phyloP scores from a whole-genome alignment of 2,113 vertebrate species.

The Equus przewalskii region DNA sequence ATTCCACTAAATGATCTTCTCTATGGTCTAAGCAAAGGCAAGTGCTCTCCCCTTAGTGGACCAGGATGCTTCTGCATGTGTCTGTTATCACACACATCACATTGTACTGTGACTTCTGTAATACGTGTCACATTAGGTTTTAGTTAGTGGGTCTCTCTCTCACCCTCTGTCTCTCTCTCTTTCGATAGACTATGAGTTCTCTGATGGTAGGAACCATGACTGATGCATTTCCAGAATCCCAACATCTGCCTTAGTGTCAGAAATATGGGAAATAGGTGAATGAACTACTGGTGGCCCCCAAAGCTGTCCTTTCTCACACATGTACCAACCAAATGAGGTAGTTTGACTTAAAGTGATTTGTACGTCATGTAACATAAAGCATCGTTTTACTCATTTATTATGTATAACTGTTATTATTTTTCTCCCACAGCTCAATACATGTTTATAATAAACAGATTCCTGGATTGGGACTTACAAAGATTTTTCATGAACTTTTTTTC shows the following conservation, averaged over 20 bases:
- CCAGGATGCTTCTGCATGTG: neutral
- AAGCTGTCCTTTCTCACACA: neutral
- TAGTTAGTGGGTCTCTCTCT: neutral
- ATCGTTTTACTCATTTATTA: neutral
- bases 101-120: neutral
- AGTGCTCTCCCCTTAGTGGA: fast-evolving
- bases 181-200: fast-evolving
- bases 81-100: neutral
- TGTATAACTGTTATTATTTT: neutral
- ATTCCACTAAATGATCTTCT: neutral
- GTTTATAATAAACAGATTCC: neutral
- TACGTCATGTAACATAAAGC: neutral
- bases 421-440: neutral
- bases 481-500: neutral
- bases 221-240: neutral
- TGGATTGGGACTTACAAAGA: neutral
- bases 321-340: neutral
- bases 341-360: neutral
- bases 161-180: neutral
- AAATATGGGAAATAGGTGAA: neutral
- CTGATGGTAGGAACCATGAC: neutral
- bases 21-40: neutral
- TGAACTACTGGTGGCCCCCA: too few species aligned
- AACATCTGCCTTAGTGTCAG: neutral
- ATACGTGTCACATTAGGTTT: neutral